These are phyloP conservation scores for Mercenaria mercenaria DNA, from an alignment of 1,140 invertebrate species.

Conservation along the genomic window DNA sequence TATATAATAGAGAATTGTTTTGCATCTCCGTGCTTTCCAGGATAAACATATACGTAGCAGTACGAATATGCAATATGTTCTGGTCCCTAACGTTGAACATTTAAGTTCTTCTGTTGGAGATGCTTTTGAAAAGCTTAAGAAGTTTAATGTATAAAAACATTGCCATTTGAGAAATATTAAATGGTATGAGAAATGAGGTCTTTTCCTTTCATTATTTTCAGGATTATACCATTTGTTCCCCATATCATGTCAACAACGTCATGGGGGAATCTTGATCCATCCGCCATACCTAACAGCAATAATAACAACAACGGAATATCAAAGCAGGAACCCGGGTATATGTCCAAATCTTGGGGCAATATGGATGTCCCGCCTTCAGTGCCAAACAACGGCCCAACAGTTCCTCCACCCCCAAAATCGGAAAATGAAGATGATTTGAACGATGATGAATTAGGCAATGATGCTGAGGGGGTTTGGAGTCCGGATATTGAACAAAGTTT, in stretches of 20 bases:
- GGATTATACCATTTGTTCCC: conserved; percentile 60
- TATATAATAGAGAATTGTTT: no score
- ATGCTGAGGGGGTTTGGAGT: conserved; percentile 99
- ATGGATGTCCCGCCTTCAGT: conserved; percentile 47
- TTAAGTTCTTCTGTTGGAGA: no score
- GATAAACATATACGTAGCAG: no score
- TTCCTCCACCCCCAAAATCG: conserved; percentile 68
- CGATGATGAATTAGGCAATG: conserved; percentile 86
- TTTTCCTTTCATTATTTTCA: conserved; percentile 38
- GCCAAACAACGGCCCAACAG: conserved; percentile 5
- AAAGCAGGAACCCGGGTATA: conserved; percentile 61
- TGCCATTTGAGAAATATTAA: no score
- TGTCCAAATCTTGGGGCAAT: conserved; percentile 80
- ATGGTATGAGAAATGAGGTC: no score
- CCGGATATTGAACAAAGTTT: conserved; percentile 99
- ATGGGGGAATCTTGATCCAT: conserved; percentile 66
- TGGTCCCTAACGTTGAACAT: no score
- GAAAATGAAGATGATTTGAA: conserved; percentile 72
- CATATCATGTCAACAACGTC: conserved; percentile 63
- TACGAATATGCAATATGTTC: no score
- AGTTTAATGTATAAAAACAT: no score
- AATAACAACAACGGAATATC: conserved; percentile 59
- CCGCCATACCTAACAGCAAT: conserved; percentile 31
- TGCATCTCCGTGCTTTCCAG: no score
- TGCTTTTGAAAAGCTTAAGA: no score